Conservation (phyloP, 2,797 vertebrate genomes). For the Cynodonichthys magdalenae region DNA sequence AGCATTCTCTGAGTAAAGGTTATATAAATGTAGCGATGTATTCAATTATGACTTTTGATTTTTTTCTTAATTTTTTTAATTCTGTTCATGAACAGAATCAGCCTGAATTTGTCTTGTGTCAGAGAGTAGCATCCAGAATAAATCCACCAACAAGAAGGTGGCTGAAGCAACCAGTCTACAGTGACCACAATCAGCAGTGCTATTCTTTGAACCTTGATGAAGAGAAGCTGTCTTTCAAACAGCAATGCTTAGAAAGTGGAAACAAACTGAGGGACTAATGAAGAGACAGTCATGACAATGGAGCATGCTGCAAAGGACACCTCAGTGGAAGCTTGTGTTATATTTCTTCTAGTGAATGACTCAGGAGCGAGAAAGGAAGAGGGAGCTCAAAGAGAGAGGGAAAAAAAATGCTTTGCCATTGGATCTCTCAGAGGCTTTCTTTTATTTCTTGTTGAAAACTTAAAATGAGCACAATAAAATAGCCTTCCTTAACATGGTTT, state of each 20-base stretch:
- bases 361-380: slow-evolving; percentile 50
- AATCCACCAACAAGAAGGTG: slow-evolving; percentile 14
- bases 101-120: slow-evolving; percentile 54
- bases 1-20: slow-evolving; percentile 72
- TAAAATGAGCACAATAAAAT: slow-evolving; percentile 87
- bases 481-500: slow-evolving; percentile 71
- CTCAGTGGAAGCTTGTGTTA: slow-evolving; percentile 51
- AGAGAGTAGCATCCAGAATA: slow-evolving; percentile 40
- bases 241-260: slow-evolving; percentile 58
- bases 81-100: slow-evolving; percentile 58
- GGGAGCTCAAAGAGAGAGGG: slow-evolving; percentile 22
- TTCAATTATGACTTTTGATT: slow-evolving; percentile 57
- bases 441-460: slow-evolving; percentile 78
- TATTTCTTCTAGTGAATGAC: slow-evolving; percentile 54
- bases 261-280: slow-evolving; percentile 55
- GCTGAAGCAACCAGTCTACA: slow-evolving; percentile 4
- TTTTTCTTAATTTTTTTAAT: slow-evolving; percentile 10
- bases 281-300: slow-evolving; percentile 45
- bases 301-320: slow-evolving; percentile 51
- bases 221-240: slow-evolving; percentile 63
- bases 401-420: slow-evolving; percentile 46
- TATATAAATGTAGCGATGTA: slow-evolving; percentile 75
- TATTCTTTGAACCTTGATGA: slow-evolving; percentile 54
- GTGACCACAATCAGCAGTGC: slow-evolving; percentile 44
- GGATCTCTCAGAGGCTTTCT: slow-evolving; percentile 67